Evolutionary conservation across 1,140 invertebrate genomes (phyloP), one percentile per base, ranked within the genome.

Genomic region (Drosophila seguyi): DNA sequence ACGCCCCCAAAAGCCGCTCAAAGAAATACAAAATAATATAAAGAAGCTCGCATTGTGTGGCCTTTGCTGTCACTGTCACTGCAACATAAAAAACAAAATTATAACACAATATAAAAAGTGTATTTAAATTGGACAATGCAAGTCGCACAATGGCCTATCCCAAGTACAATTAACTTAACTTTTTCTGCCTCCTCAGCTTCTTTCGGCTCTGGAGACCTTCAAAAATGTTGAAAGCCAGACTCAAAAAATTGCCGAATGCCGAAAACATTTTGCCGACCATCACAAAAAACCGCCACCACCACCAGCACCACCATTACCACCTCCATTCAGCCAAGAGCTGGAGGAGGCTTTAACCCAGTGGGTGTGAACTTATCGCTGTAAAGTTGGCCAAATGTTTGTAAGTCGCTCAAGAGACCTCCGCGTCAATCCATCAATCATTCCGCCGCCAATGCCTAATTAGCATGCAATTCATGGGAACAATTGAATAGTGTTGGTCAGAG

Each of bases 391-490:
- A 75, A 75, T 66, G 74, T 63, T 56, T 79, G 83, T 61, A 79
- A 75, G 79, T 47, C 71, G 52, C 60, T 66, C 62, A 48, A 81
- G 74, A 36, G 52, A 50, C 47, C 47, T 50, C 47, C 47, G 27
- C 53, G 65, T 69, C 69, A 71, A 62, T 58, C 81, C 67, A 65
- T 67, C 82, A 74, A 62, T 71, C 81, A 79, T 48, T 74, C 22
- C 47, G n/a, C 22, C 47, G 29, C 60, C 66, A 79, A 87, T 62
- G 57, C 22, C 75, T 87, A 86, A 86, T 86, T 86, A 86, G 82
- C 83, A 86, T 86, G 82, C 82, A 79, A 87, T 86, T 75, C 82
- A 87, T 50, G 58, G 55, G 39, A 79, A 83, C 79, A 87, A 86
- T 88, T 88, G 79, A 73, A 78, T 74, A 74, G 69, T 78, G 79